Base-by-base conservation (phyloP, 2,888 invertebrate species). In the Limnephilus lunatus region DNA sequence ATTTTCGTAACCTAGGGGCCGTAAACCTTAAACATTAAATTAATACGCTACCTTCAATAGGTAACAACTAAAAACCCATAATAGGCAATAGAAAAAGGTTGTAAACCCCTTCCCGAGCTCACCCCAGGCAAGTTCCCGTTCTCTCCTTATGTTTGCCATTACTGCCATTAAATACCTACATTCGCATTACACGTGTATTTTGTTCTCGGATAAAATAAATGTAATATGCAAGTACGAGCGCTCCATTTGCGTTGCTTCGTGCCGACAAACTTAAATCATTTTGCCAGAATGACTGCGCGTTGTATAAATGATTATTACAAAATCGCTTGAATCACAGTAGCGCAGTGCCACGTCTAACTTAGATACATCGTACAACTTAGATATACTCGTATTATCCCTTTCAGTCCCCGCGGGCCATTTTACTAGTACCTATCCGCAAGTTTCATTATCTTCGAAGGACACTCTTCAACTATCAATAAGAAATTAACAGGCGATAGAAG, bases 201-300 rank as follows among this genome's bases (percentile, higher is more conserved):
- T 53, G 35, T 31, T 35, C 83, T 7, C 83, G 35, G 19, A 31
- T 83, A 83, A 83, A 83, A 83, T 83, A 83, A 35, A 83, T 83
- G 30, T 35, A 83, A 83, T 35, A 32, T 83, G 83, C 31, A 83
- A 83, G 53, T 90, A 35, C 31, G 82, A 14, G 85, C 44, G 81
- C 82, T 35, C 90, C 90, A 82, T 86, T 86, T 86, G 86, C 83
- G 44, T 44, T 91, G 85, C 85, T 91, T 92, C 92, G 92, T 92
- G 89, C 82, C 81, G 91, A 48, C 90, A 83, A 83, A 90, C 88
- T 93, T 82, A 93, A 93, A 91, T 92, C 89, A 90, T 93, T 92
- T 93, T 91, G 44, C 90, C 91, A 85, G 85, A 92, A 91, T 89
- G 91, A 92, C 91, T 91, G 48, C 90, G 81, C 85, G 83, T 80